Base-by-base conservation (phyloP, 2,797 vertebrate species). In the Linurgus olivaceus region DNA sequence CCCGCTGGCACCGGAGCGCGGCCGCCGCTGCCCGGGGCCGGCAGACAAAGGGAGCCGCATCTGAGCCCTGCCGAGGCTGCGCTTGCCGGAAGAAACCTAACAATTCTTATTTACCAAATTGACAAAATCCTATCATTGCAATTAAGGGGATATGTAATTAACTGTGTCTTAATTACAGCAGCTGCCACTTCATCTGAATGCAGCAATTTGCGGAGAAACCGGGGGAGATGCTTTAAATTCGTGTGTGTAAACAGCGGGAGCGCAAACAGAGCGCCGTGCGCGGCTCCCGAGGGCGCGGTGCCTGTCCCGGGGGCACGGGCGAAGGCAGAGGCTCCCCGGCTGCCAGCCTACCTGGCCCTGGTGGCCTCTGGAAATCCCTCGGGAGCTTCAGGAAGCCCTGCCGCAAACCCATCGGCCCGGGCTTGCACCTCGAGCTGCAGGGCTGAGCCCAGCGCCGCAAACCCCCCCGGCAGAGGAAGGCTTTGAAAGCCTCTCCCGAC, bases 161-260 rank as follows among this genome's bases (percentile, higher is more conserved):
- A 97, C 97, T 98, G 96, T 97, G 97, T 97, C 97, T 98, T 98
- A 98, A 98, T 98, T 98, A 98, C 96, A 97, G 97, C 98, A 98
- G 97, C 97, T 98, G 97, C 97, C 97, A 97, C 97, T 98, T 98
- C 95, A 96, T 96, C 91, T 97, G 97, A 98, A 98, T 97, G 97
- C 96, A 80, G 97, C 97, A 98, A 98, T 98, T 98, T 98, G 94
- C 24, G 12, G 94, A 96, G 97, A 97, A 97, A 97, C 97, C 65
- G 96, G 96, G 96, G 96, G 96, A 97, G 95, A 97, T 70, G 96
- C 96, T 97, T 96, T 96, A 95, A 94, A 96, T 94, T 96, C 90
- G 73, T 96, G 96, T 97, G 95, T 97, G 96, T 97, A 98, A 98
- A 98, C 97, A 98, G 96, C 35, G 26, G 33, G 52, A 96, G 97